These are phyloP conservation scores for Valencia hispanica DNA, from an alignment of 2,797 vertebrate genomes.

Conservation along the genomic window DNA sequence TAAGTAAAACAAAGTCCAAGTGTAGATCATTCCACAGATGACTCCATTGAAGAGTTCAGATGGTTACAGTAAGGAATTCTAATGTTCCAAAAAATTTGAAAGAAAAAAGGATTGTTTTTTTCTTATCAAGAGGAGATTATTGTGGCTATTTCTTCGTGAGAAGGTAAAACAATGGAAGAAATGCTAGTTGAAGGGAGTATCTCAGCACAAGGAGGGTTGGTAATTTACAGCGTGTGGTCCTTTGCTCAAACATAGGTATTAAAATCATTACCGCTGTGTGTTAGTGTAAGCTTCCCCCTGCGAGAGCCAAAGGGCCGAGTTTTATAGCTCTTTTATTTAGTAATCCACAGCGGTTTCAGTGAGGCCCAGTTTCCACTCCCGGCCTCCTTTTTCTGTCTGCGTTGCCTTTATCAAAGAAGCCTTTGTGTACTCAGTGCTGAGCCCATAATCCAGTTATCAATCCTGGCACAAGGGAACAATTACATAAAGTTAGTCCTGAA, in stretches of 20 bases:
- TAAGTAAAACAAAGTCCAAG: not conserved
- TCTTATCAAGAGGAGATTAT: conserved; percentile 17
- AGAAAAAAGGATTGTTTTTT: conserved; percentile 15
- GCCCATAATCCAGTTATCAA: conserved; percentile 68
- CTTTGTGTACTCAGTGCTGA: conserved; percentile 61
- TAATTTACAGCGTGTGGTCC: conserved; percentile 65
- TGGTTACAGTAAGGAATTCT: not conserved
- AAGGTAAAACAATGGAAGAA: conserved; percentile 22
- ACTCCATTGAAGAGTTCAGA: conserved; percentile 8
- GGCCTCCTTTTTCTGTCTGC: conserved; percentile 40
- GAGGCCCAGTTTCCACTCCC: conserved; percentile 44
- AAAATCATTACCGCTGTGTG: conserved; percentile 69
- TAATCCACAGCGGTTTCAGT: conserved; percentile 55
- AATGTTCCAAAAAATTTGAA: conserved; percentile 13
- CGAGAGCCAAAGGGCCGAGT: conserved; percentile 56
- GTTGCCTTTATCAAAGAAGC: conserved; percentile 64
- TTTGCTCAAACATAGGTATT: conserved; percentile 62
- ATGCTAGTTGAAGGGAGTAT: conserved; percentile 19
- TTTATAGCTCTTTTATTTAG: conserved; percentile 72
- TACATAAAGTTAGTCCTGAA: conserved; percentile 45
- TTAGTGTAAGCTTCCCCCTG: conserved; percentile 58
- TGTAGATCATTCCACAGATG: conserved; percentile 4
- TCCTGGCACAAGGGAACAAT: conserved; percentile 38
- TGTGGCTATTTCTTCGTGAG: not conserved
- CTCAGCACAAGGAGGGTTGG: conserved; percentile 22